Conservation (phyloP, 2,113 vertebrate genomes). For the Pseudonaja textilis region DNA sequence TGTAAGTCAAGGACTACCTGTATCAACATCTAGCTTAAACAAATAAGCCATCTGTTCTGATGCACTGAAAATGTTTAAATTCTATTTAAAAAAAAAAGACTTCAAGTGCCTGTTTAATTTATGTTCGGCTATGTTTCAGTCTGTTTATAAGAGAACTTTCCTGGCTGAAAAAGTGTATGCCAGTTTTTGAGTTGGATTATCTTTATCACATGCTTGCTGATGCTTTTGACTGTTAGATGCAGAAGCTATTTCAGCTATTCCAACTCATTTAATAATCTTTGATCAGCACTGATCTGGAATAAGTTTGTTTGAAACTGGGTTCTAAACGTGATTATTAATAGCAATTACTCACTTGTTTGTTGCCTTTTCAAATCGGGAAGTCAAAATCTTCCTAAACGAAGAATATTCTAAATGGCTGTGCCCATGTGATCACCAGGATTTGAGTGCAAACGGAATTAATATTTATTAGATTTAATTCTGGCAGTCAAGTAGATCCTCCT, state of each 20-base stretch:
- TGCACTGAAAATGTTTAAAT: background rate
- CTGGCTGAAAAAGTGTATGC: background rate
- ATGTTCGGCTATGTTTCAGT: background rate
- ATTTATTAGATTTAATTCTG: background rate
- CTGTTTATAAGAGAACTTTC: background rate
- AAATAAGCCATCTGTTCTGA: background rate
- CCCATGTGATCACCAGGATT: background rate
- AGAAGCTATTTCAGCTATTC: background rate
- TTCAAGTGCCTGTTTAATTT: background rate
- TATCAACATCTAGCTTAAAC: background rate
- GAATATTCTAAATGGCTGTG: background rate
- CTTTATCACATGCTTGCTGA: background rate
- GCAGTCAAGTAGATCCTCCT: background rate
- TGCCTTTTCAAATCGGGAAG: background rate
- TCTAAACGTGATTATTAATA: background rate
- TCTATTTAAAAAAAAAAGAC: background rate
- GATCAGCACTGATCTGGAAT: background rate
- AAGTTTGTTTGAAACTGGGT: background rate
- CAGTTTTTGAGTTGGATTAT: background rate
- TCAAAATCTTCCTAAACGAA: background rate
- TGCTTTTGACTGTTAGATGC: background rate
- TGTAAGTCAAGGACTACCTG: background rate
- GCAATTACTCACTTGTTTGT: background rate
- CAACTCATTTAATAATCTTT: background rate
- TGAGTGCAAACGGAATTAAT: background rate